Conservation (phyloP, 2,113 vertebrate species). For the Hydrolagus affinis region DNA sequence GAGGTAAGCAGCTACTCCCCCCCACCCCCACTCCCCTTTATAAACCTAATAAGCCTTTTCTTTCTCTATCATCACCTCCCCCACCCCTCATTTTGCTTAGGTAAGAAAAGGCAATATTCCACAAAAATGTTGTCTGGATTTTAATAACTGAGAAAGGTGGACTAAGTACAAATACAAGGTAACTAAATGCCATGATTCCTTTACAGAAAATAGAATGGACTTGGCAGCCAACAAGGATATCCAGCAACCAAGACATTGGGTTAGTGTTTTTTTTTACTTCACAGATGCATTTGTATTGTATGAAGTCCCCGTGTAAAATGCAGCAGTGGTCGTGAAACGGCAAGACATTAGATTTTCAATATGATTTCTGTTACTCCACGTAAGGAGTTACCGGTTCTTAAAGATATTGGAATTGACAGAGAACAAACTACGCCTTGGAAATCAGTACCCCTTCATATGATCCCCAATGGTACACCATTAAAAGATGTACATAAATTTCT, state of each 20-base stretch:
- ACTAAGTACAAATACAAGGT: not conserved
- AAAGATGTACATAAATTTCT: conserved; percentile 9
- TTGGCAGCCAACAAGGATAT: not conserved
- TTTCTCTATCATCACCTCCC: too few relatives aligned
- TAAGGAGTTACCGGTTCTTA: not conserved
- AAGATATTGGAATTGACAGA: conserved; percentile 4
- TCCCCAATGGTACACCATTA: conserved; percentile 20
- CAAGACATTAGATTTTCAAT: not conserved
- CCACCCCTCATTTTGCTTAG: too few relatives aligned
- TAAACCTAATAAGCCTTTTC: too few relatives aligned
- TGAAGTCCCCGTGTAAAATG: not conserved
- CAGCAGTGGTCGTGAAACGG: conserved; percentile 12
- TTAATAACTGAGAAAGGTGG: not conserved
- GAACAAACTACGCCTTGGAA: conserved; percentile 1
- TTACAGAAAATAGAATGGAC: not conserved
- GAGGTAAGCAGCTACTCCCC: too few relatives aligned
- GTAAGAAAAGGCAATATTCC: too few relatives aligned
- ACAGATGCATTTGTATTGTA: not conserved
- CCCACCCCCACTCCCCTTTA: too few relatives aligned
- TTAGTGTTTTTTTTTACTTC: not conserved
- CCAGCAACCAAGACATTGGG: not conserved
- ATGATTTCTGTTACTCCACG: not conserved
- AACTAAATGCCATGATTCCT: not conserved
- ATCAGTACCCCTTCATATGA: conserved; percentile 16
- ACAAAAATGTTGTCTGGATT: not conserved